Evolutionary conservation across 2,113 vertebrate genomes (phyloP), one percentile per base, ranked within the genome.

Genomic region (Microcebus jonahi): DNA sequence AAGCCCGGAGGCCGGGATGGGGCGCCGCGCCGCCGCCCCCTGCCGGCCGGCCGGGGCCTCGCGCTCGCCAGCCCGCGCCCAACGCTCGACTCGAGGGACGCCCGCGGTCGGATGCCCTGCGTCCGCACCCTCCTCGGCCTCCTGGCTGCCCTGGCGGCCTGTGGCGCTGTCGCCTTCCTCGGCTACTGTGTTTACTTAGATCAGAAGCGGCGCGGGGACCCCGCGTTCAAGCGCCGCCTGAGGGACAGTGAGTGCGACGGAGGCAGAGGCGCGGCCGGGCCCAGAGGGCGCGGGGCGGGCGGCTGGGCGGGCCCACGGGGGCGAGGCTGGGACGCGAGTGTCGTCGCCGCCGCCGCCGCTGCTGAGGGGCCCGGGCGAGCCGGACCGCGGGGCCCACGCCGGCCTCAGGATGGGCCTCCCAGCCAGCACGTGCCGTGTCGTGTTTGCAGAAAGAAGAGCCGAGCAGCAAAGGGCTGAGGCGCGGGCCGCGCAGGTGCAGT

Each of bases 171-270:
- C 21, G 96, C 76, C 88, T 82, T 98, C 70, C 59, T 98, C 0
- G 92, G 88, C 80, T 98, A 97, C 84, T 97, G 97, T 14, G 10
- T 98, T 31, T 97, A 98, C 88, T 96, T 97, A 55, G 98, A 98
- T 96, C 50, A 93, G 53, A 98, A 91, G 67, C 97, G 97, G 53
- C 97, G 97, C 0, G 42, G 67, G 11, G 94, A 89, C 29, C 96
- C 97, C 2, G 90, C 42, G 31, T 97, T 98, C 95, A 88, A 45
- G 81, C 91, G 93, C 50, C 89, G 90, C 57, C 97, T 97, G 86
- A 84, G 97, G 77, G 98, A 97, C 80, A 96, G 98, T 98, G 96
- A 98, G 98, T 95, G 81, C n/a, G 20, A 5, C 34, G 14, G 50
- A 11, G 70, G 53, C 11, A 13, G n/a, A 0, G 31, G 61, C 59